Base-by-base conservation (phyloP, 2,113 vertebrate genomes). In the Corydoras maculifer region DNA sequence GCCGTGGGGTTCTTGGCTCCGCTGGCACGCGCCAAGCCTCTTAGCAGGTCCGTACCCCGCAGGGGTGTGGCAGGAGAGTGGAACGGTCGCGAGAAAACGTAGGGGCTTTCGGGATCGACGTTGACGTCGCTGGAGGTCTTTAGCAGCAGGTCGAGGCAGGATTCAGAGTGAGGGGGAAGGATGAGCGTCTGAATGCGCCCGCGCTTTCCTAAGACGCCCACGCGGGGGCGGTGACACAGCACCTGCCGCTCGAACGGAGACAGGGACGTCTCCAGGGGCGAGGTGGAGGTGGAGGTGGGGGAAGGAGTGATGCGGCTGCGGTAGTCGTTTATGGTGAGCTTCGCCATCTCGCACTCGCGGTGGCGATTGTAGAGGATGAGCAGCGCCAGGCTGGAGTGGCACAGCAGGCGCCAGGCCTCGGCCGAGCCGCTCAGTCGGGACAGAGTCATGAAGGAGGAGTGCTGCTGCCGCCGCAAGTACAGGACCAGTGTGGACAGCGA, bases 321-420 rank as follows among this genome's bases (percentile, higher is more conserved):
- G 77, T 90, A 91, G 82, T 90, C 89, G 74, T 83, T 85, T 54
- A 89, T 48, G 3, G 85, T 88, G 69, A 91, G 88, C 73, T 90
- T 90, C 57, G 90, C 88, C 58, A 89, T 87, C 79, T 91, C 90
- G 4, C 89, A 90, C 77, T 91, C 90, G 9, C 90, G 82, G 63
- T 90, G 87, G 9, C 90, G 87, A 76, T 91, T 91, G 81, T 87
- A 91, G 61, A 90, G 87, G 79, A 90, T 90, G 65, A 90, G 87
- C 43, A 90, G 83, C 4, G 87, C 88, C 68, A 91, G 84, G 76
- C 88, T 91, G 77, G 88, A 86, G 74, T 91, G 89, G 79, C 90
- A 91, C 57, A 91, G 87, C 60, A 88, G 83, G 8, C 88, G 87
- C 89, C 90, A 91, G 58, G 87, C 82, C 73, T 90, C 90, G 0